A percentile compares a stretch with the other conserved stretches of the same genome.
phyloP scores from a whole-genome alignment of 2,888 invertebrate species.

The Lithophane leautieri region DNA sequence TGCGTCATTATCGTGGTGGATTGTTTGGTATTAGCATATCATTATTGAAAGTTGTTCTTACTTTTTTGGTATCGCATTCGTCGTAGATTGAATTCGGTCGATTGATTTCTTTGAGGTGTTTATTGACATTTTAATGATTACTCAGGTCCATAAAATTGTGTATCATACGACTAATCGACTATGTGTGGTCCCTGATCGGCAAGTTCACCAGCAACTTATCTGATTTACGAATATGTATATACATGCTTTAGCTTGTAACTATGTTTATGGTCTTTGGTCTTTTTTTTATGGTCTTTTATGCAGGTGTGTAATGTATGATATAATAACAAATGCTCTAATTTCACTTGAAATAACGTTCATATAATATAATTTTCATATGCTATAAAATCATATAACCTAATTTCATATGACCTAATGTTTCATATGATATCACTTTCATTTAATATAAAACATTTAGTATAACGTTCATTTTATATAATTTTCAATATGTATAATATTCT shows the following conservation, averaged over 20 bases:
- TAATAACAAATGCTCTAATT: too few species aligned
- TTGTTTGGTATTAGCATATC: slow-evolving; percentile 36
- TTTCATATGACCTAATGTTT: too few species aligned
- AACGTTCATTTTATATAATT: too few species aligned
- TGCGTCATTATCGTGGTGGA: slow-evolving; percentile 33
- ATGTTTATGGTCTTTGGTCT: not conserved
- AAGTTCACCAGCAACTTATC: not conserved
- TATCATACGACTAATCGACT: too few species aligned
- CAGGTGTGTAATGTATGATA: too few species aligned
- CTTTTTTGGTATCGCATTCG: slow-evolving; percentile 23
- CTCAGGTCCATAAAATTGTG: not conserved
- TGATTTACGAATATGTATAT: not conserved
- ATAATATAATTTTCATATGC: too few species aligned
- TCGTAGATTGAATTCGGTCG: not conserved
- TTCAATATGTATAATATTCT: too few species aligned
- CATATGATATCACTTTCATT: too few species aligned
- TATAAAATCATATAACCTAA: too few species aligned
- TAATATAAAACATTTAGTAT: too few species aligned
- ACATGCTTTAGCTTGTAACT: not conserved
- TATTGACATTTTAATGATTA: not conserved
- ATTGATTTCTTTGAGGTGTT: not conserved
- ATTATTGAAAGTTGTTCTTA: slow-evolving; percentile 27
- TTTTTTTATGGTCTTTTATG: not conserved
- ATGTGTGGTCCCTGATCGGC: not conserved
- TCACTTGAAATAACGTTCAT: too few species aligned